Conservation (phyloP, 2,797 vertebrate species). For the Myotis vivesi region DNA sequence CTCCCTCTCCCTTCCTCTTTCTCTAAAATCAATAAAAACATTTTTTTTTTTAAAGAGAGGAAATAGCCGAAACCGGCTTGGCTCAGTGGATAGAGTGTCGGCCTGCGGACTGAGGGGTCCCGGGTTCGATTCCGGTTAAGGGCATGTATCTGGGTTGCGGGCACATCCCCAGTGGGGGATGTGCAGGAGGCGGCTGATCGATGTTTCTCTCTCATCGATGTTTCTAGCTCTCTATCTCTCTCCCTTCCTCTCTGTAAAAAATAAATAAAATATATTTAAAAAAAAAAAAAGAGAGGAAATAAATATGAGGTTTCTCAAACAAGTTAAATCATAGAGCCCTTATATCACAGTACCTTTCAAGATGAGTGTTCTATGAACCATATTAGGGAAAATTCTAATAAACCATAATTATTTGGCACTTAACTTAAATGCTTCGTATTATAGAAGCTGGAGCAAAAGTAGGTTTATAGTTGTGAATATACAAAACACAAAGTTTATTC, state of each 20-base stretch:
- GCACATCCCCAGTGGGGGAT: too few relatives aligned
- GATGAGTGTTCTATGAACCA: not conserved
- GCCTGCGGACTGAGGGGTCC: too few relatives aligned
- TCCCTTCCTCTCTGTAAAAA: too few relatives aligned
- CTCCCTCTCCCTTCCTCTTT: not conserved
- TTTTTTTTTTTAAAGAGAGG: not conserved
- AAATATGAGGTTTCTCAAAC: not conserved
- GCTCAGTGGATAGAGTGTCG: too few relatives aligned
- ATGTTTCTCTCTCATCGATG: too few relatives aligned
- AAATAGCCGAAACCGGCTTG: too few relatives aligned
- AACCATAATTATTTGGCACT: not conserved
- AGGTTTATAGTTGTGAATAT: not conserved
- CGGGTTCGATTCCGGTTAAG: too few relatives aligned
- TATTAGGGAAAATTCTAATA: not conserved
- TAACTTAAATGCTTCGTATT: not conserved
- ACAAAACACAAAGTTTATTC: too few relatives aligned
- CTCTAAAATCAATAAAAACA: not conserved
- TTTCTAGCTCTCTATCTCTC: too few relatives aligned
- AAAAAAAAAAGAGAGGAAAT: not conserved
- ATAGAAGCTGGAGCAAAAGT: not conserved
- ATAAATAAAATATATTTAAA: too few relatives aligned
- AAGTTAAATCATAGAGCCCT: not conserved
- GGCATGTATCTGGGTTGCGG: too few relatives aligned
- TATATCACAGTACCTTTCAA: not conserved
- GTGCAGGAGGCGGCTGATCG: too few relatives aligned